Evolutionary conservation across 2,888 invertebrate genomes (phyloP).

Genomic region (Drosophila prostipennis): DNA sequence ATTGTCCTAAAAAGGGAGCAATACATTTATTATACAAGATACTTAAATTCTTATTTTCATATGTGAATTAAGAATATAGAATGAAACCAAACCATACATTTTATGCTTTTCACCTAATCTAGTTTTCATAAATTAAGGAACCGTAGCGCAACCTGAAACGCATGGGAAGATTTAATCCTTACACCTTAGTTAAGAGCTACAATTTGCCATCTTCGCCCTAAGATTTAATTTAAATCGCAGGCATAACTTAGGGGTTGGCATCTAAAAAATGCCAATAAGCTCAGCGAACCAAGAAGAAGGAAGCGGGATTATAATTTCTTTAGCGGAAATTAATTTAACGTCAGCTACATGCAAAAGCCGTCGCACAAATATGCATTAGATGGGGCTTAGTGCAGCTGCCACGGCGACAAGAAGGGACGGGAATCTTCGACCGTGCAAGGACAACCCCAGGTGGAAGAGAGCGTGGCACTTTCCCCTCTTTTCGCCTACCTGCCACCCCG

Average conservation of each 20-base stretch:
- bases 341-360: slow-evolving; percentile 64
- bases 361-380: slow-evolving; percentile 76
- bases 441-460: slow-evolving; percentile 19
- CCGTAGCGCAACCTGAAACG: neutral
- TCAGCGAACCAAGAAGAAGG: slow-evolving; percentile 18
- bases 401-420: slow-evolving; percentile 25
- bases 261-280: slow-evolving; percentile 71
- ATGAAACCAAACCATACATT: neutral
- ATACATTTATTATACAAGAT: too few species aligned
- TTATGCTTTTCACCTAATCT: neutral
- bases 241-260: slow-evolving; percentile 34
- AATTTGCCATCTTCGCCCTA: too few species aligned
- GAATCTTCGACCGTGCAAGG: slow-evolving; percentile 27
- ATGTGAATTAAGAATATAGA: neutral
- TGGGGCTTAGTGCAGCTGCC: slow-evolving; percentile 54
- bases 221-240: slow-evolving; percentile 8
- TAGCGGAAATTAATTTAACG: slow-evolving; percentile 76
- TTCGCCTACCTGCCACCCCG: slow-evolving; percentile 1
- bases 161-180: neutral
- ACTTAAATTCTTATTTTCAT: neutral
- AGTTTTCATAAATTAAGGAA: slow-evolving; percentile 4
- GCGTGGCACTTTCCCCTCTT: slow-evolving; percentile 2
- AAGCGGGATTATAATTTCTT: slow-evolving; percentile 65
- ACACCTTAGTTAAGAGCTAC: neutral
- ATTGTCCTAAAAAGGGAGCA: too few species aligned